phyloP scores from a whole-genome alignment of 1,140 invertebrate genomes.

The Pachypsylla venusta region DNA sequence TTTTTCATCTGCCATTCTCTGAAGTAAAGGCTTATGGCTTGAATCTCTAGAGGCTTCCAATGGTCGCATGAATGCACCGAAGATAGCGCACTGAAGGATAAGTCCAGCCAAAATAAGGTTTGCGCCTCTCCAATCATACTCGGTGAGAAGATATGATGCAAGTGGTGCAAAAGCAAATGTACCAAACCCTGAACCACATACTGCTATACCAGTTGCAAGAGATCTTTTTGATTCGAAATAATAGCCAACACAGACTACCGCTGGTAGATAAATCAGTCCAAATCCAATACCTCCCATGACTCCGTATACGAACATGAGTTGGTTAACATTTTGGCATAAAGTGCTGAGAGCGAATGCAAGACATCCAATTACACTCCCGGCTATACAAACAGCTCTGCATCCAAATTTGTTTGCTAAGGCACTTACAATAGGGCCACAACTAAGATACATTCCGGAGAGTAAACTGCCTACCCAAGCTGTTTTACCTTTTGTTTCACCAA shows the following conservation, averaged over 20 bases:
- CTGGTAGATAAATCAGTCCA: conserved; percentile 90
- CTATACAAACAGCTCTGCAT: conserved; percentile 78
- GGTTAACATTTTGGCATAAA: conserved; percentile 62
- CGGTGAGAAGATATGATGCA: conserved; percentile 51
- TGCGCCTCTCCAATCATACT: conserved; percentile 77
- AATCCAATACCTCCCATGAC: conserved; percentile 88
- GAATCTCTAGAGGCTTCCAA: conserved; percentile 58
- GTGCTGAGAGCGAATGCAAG: conserved; percentile 69
- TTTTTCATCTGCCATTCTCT: conserved; percentile 83
- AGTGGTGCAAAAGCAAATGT: conserved; percentile 83
- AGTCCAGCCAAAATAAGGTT: conserved; percentile 78
- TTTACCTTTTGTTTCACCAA: conserved; percentile 65
- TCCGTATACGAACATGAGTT: conserved; percentile 86
- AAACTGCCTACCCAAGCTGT: conserved; percentile 85
- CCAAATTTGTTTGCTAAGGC: conserved; percentile 89
- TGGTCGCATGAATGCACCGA: conserved; percentile 84
- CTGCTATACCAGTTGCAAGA: conserved; percentile 91
- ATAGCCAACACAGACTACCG: conserved; percentile 90
- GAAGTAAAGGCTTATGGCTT: conserved; percentile 57
- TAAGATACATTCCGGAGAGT: conserved; percentile 67
- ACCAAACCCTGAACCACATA: conserved; percentile 83
- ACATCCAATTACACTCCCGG: conserved; percentile 69
- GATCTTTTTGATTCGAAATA: conserved; percentile 95
- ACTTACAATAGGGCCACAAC: conserved; percentile 74
- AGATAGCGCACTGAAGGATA: conserved; percentile 70